phyloP scores from a whole-genome alignment of 37 sponge, comb jelly and placozoan species.

The Mnemiopsis leidyi region DNA sequence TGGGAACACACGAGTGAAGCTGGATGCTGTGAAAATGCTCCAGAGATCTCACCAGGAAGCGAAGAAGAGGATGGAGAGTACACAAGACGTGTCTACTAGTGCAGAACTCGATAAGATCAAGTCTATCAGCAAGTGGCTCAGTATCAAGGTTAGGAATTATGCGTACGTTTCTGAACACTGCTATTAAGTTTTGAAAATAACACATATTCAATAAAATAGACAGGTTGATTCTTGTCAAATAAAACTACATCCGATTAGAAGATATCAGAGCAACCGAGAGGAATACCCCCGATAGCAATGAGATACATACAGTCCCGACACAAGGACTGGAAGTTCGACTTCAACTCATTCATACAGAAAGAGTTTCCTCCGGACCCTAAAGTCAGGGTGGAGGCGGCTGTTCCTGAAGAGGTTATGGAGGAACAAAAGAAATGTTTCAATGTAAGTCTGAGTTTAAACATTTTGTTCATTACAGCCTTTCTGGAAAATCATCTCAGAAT shows the following conservation, averaged over 20 bases:
- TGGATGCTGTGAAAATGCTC: not conserved
- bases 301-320: not conserved
- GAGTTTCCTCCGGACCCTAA: not conserved
- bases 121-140: conserved; percentile 39
- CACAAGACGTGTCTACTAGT: not conserved
- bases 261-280: not conserved
- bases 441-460: conserved; percentile 30
- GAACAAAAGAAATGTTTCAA: conserved; percentile 24
- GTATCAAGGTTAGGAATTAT: conserved; percentile 1
- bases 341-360: not conserved
- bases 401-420: conserved; percentile 16
- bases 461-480: too few relatives aligned
- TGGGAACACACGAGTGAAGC: conserved; percentile 7
- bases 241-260: not conserved
- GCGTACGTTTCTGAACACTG: too few relatives aligned
- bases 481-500: too few relatives aligned
- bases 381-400: not conserved
- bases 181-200: too few relatives aligned
- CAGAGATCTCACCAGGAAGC: not conserved
- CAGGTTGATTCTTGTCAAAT: not conserved
- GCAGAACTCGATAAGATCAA: conserved; percentile 2
- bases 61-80: not conserved
- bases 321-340: not conserved
- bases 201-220: too few relatives aligned
- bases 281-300: conserved; percentile 36